Evolutionary conservation across 2,797 vertebrate species (phyloP).

Genomic region (Fistularia commersonii): DNA sequence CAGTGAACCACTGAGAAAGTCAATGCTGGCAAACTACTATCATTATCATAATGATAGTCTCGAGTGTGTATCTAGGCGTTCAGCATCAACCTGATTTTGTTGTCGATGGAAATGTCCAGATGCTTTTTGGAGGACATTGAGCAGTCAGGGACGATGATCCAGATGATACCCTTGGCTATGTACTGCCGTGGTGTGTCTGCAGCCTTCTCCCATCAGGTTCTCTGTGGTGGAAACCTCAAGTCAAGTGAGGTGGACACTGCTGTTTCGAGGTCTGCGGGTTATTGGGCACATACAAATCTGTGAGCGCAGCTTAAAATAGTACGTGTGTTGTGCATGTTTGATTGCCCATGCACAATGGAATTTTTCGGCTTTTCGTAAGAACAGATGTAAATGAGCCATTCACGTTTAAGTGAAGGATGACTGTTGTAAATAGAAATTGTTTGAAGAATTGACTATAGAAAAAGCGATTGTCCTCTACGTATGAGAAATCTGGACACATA

Average conservation of each 20-base stretch:
- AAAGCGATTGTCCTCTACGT: no score
- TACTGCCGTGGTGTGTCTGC: constrained; percentile 20
- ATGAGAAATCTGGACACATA: no score
- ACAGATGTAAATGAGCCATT: no score
- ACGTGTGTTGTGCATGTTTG: not conserved
- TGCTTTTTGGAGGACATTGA: constrained; percentile 1
- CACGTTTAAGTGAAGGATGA: constrained; percentile 34
- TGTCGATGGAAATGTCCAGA: constrained; percentile 14
- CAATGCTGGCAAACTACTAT: constrained; percentile 39
- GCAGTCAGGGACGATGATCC: constrained; percentile 10
- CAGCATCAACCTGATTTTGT: not conserved
- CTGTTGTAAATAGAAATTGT: constrained; percentile 14
- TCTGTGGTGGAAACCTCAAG: constrained; percentile 38
- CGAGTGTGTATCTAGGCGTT: constrained; percentile 15
- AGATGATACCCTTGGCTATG: constrained; percentile 1
- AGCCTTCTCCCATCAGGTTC: constrained; percentile 34
- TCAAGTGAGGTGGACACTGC: constrained; percentile 3
- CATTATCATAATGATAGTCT: constrained; percentile 31
- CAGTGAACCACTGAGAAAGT: constrained; percentile 56
- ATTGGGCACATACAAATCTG: no score
- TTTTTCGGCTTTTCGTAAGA: no score
- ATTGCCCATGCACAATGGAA: no score
- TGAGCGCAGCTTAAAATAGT: not conserved
- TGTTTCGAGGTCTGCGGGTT: constrained; percentile 5
- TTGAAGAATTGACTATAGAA: not conserved